Evolutionary conservation across 2,888 invertebrate genomes (phyloP), one percentile per base, ranked within the genome.

Genomic region (Ophraella communa): DNA sequence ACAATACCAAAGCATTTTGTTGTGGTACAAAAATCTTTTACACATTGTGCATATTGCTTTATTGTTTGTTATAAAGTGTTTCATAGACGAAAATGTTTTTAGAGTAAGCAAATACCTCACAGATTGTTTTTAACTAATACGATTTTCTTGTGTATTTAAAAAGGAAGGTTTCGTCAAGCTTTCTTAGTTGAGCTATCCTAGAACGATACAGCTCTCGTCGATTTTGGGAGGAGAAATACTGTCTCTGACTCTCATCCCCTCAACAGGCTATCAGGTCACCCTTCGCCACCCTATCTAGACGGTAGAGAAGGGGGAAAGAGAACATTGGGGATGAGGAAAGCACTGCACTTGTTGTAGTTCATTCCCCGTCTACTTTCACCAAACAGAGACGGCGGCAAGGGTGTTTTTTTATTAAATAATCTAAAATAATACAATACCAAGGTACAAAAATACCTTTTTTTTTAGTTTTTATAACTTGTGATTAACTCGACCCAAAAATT

Each of bases 331-430:
- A 30, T 49, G 49, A 27, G 35, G 54, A 66, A 64, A 55, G 56
- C 68, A 62, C 39, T 66, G 68, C 66, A 66, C 68, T 68, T 58
- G 62, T 66, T 62, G 53, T 66, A 66, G 64, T 66, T 68, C 64
- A 61, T 55, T 68, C 62, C 52, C 60, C 35, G 60, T 66, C 60
- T 59, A 66, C 66, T 62, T 66, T 63, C 60, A 57, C 63, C 57
- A 24, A 18, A 57, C 58, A 61, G 54, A 7, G 33, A 24, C 45
- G 61, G 53, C 35, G 35, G 5, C 14, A 14, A 39, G 14, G 35
- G 35, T 14, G 35, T n/a, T 14, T 39, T 5, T 5, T n/a, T n/a
- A n/a, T n/a, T n/a, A n/a, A 14, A 39, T n/a, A 14, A 14, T 39
- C 14, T 14, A n/a, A n/a, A n/a, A n/a, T n/a, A n/a, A n/a, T n/a